Evolutionary conservation across 2,113 vertebrate species (phyloP).

Genomic region (Brevimyrus niger): DNA sequence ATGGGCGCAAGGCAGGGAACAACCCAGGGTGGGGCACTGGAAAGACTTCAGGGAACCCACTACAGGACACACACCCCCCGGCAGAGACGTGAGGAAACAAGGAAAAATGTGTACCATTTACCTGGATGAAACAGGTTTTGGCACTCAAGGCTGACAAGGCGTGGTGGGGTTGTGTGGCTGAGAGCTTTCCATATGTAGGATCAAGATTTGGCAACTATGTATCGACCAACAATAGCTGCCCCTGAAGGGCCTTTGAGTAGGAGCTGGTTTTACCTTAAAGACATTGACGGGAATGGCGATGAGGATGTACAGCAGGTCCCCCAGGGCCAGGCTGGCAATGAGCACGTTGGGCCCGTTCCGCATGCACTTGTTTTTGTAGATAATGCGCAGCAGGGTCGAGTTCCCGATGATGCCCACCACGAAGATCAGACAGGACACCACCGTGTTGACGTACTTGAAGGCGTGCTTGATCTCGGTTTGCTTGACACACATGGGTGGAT

Average conservation of each 20-base stretch:
- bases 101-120: not conserved
- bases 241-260: not conserved
- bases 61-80: no score
- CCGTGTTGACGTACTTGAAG: slow-evolving; percentile 82
- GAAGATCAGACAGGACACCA: slow-evolving; percentile 81
- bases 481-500: slow-evolving; percentile 63
- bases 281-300: slow-evolving; percentile 80
- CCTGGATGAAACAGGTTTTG: not conserved
- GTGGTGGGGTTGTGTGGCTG: not conserved
- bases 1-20: no score
- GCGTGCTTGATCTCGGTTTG: slow-evolving; percentile 67
- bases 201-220: not conserved
- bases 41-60: no score
- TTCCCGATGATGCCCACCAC: slow-evolving; percentile 81
- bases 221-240: not conserved
- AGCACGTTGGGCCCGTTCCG: slow-evolving; percentile 83
- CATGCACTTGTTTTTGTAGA: slow-evolving; percentile 92
- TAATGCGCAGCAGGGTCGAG: slow-evolving; percentile 78
- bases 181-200: not conserved
- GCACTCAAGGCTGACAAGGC: not conserved
- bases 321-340: slow-evolving; percentile 79
- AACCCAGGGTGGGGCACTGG: no score
- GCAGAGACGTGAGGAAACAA: no score
- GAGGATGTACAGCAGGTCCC: slow-evolving; percentile 82
- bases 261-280: slow-evolving; percentile 65